phyloP scores from a whole-genome alignment of 2,797 vertebrate species.

The Sebastiscus tertius region DNA sequence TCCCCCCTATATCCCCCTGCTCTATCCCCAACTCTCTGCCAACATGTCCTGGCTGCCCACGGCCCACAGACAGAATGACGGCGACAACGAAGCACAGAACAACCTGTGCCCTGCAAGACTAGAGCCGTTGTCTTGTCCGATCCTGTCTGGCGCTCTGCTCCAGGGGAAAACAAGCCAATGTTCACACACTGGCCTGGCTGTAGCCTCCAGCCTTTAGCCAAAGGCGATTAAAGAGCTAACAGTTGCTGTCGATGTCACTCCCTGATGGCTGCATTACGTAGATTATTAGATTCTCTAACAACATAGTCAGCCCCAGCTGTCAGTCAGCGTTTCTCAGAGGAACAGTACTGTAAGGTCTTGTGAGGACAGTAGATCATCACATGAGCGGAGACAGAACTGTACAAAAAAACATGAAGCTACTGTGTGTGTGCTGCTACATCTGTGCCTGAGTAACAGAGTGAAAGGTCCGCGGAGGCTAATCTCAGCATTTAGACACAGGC shows the following conservation, averaged over 20 bases:
- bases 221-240: slow-evolving; percentile 62
- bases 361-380: slow-evolving; percentile 45
- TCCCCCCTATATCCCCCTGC: neutral
- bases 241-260: slow-evolving; percentile 61
- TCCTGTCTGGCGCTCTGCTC: slow-evolving; percentile 30
- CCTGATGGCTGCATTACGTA: slow-evolving; percentile 53
- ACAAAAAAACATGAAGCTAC: slow-evolving; percentile 48
- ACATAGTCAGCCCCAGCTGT: slow-evolving; percentile 38
- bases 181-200: slow-evolving; percentile 59
- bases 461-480: slow-evolving; percentile 61
- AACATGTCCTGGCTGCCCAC: slow-evolving; percentile 40
- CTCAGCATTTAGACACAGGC: slow-evolving; percentile 54
- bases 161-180: slow-evolving; percentile 35
- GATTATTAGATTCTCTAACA: slow-evolving; percentile 48
- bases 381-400: slow-evolving; percentile 15
- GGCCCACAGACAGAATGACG: slow-evolving; percentile 53
- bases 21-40: slow-evolving; percentile 40
- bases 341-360: slow-evolving; percentile 27
- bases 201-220: slow-evolving; percentile 38
- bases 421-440: slow-evolving; percentile 4
- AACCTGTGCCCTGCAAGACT: slow-evolving; percentile 54
- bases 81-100: slow-evolving; percentile 47
- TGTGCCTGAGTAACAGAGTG: slow-evolving; percentile 13
- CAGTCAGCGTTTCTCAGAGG: slow-evolving; percentile 28
- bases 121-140: slow-evolving; percentile 34